A percentile compares a stretch with the other conserved stretches of the same genome.
phyloP scores from a whole-genome alignment of 2,113 vertebrate species.

The Chlorodrepanis virens region DNA sequence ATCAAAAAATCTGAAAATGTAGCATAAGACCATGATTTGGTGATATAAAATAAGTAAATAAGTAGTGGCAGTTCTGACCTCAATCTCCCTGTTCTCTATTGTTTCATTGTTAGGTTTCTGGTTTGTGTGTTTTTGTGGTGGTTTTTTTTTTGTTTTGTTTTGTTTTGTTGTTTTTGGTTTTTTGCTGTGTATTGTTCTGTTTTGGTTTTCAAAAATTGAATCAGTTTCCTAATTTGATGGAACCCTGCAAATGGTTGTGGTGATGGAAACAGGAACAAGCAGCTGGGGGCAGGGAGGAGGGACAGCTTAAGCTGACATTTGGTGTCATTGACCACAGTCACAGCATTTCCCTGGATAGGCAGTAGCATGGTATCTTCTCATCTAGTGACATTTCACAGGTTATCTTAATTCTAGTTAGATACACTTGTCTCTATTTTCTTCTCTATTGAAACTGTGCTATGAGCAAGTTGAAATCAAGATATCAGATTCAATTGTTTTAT shows the following conservation, averaged over 20 bases:
- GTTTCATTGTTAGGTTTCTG: not conserved
- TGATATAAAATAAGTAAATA: not conserved
- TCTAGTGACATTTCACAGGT: not conserved
- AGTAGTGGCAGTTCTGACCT: not conserved
- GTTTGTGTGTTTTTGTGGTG: not conserved
- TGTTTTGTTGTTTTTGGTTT: not conserved
- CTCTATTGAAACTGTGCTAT: not conserved
- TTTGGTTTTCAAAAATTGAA: not conserved
- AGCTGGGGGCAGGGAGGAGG: not conserved
- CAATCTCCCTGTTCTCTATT: not conserved
- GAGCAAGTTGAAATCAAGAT: conserved; percentile 11
- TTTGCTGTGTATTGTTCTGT: not conserved
- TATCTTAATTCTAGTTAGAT: not conserved
- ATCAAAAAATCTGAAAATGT: not conserved
- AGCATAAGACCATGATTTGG: not conserved
- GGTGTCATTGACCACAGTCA: not conserved
- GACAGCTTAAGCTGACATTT: not conserved
- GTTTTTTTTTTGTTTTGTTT: not conserved
- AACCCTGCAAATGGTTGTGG: not conserved
- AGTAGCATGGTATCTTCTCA: not conserved
- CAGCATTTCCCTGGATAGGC: not conserved
- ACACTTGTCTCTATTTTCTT: not conserved
- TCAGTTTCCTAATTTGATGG: not conserved
- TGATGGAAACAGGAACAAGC: not conserved
- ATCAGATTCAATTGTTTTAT: not conserved